Evolutionary conservation across 2,888 invertebrate species (phyloP).

Genomic region (Melinaea menophilus): DNA sequence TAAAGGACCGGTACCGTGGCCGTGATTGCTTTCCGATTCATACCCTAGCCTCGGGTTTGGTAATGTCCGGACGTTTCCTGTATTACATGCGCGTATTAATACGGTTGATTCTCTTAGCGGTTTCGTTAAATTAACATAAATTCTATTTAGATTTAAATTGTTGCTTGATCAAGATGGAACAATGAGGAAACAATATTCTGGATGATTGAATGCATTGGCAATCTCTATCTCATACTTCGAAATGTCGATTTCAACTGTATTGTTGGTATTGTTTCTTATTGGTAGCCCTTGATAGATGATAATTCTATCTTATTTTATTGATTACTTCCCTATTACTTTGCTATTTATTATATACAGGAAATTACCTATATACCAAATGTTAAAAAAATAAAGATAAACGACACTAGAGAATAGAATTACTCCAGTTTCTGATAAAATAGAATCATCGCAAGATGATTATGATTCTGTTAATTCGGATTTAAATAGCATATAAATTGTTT

Average conservation of each 20-base stretch:
- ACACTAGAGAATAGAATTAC: too few relatives aligned
- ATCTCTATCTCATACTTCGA: constrained; percentile 29
- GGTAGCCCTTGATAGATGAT: constrained; percentile 23
- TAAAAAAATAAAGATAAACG: too few relatives aligned
- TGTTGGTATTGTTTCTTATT: constrained; percentile 34
- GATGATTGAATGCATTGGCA: constrained; percentile 38
- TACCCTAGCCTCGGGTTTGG: constrained; percentile 66
- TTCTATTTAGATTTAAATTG: constrained; percentile 60
- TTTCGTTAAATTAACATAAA: constrained; percentile 64
- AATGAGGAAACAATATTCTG: constrained; percentile 52
- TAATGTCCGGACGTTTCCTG: constrained; percentile 70
- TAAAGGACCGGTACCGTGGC: constrained; percentile 47
- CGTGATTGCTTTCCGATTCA: constrained; percentile 67
- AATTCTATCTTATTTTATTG: constrained; percentile 29
- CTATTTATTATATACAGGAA: neutral
- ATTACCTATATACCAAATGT: too few relatives aligned
- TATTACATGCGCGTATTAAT: constrained; percentile 61
- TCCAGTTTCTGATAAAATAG: too few relatives aligned
- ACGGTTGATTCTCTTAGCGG: constrained; percentile 59
- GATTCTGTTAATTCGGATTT: too few relatives aligned
- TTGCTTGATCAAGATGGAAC: constrained; percentile 39
- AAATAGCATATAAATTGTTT: too few relatives aligned
- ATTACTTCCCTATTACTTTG: constrained; percentile 27
- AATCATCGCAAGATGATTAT: too few relatives aligned
- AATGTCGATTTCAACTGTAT: constrained; percentile 30